Base-by-base conservation (phyloP, 2,888 invertebrate genomes). In the Lottia gigantea region DNA sequence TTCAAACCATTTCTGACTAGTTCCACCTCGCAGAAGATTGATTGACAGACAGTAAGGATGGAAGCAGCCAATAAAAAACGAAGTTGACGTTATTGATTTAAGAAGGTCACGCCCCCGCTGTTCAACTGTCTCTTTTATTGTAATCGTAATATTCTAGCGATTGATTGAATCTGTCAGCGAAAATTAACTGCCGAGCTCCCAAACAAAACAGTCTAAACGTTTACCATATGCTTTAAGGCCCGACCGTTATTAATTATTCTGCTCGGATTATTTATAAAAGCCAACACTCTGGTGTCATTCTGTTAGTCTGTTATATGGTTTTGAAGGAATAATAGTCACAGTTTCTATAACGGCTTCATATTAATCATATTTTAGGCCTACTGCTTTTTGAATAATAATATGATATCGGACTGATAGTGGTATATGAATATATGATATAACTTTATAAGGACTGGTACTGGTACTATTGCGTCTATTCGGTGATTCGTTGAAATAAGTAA, bases 101-200 rank as follows among this genome's bases (percentile, higher is more conserved):
- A 11, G 12, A 14, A 23, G 23, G 23, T 49, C 64, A 64, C 64
- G 64, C 69, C 69, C 65, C 64, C 64, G 61, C 55, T 45, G 65
- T 40, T 49, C 61, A 40, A 15, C 19, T 65, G 55, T 49, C 55
- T 64, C 61, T 23, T 65, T 70, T 73, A 72, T 73, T 72, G 75
- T 72, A 76, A 75, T 74, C 72, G 75, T 76, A 78, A 76, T 75
- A 76, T 78, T 78, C 76, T 71, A 72, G 65, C 67, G 74, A 70
- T 62, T 71, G 74, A 73, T 71, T 68, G 72, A 62, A 62, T 63
- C 69, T 74, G 68, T 75, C 78, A 78, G 75, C 73, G 72, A 75
- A 70, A 70, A 66, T 71, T 73, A 73, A 74, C 75, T 73, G 74
- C 73, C 26, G 45, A 61, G 19, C 45, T 23, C 61, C 64, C 65